Evolutionary conservation across 2,797 vertebrate species (phyloP), one percentile per base, ranked within the genome.

Genomic region (Notoglanidium macrostoma): DNA sequence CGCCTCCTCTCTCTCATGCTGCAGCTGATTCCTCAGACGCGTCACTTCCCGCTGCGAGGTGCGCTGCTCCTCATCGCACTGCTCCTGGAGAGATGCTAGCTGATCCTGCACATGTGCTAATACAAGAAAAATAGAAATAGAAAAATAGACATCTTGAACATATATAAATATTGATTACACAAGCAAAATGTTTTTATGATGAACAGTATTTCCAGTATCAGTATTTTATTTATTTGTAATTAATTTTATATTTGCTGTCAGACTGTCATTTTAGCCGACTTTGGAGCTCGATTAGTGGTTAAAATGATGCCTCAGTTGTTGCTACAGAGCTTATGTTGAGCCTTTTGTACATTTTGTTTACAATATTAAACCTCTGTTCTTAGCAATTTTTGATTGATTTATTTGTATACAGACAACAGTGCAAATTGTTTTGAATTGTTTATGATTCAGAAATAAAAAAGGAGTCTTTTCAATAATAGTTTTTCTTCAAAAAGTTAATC

Each of bases 21-120:
- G 91, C 21, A 94, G 73, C 40, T 92, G 92, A 80, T 95, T 94
- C 84, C 44, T 87, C 70, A 96, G 83, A 84, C 88, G 94, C 91
- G 90, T 92, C 83, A 94, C 88, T 91, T 95, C 95, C 55, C 90
- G 90, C 55, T 90, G 91, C 54, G 93, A 85, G 29, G 92, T 90
- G 85, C 89, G 92, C 85, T 94, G 89, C 87, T 96, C 96, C 85
- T 93, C 92, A 40, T 93, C 87, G n/a, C 94, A 93, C 23, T 96
- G 94, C 84, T 93, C 89, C 73, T 95, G 94, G 76, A 95, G 83
- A 2, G 85, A 65, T 17, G 77, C 90, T 35, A 96, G 88, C 73
- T 90, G 90, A 84, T 95, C 94, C 86, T 94, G 93, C 63, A 96
- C 87, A 85, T 89, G 90, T 29, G 88, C 96, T 97, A 57, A 67